phyloP scores from a whole-genome alignment of 2,888 invertebrate genomes.

The Muscina levida region DNA sequence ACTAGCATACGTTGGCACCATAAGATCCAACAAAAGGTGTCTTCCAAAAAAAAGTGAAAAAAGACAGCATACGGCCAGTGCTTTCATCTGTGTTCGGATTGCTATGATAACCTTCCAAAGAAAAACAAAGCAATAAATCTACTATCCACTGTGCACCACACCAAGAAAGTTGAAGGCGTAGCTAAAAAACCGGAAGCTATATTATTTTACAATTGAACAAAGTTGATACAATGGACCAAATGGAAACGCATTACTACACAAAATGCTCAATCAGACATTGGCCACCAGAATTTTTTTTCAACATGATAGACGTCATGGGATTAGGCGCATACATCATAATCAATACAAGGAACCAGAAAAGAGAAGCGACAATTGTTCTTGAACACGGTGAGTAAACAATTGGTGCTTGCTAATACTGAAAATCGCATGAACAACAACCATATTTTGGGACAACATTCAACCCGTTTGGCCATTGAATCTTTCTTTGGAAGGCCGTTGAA shows the following conservation, averaged over 20 bases:
- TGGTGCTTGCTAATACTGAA: constrained; percentile 39
- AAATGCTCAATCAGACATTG: constrained; percentile 11
- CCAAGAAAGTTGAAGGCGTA: neutral
- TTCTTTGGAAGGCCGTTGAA: constrained; percentile 3
- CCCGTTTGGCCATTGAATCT: neutral
- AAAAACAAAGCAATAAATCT: constrained; percentile 26
- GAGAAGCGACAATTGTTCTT: neutral
- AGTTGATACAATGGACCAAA: neutral
- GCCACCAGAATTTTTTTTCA: constrained; percentile 15
- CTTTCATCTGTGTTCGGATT: constrained; percentile 37
- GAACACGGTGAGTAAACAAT: constrained; percentile 15
- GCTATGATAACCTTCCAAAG: constrained; percentile 2
- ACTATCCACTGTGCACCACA: constrained; percentile 35
- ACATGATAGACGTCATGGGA: constrained; percentile 11
- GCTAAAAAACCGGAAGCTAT: constrained; percentile 7
- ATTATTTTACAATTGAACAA: constrained; percentile 22
- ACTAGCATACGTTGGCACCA: constrained; percentile 46
- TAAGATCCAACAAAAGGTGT: constrained; percentile 45
- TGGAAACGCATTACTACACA: constrained; percentile 8
- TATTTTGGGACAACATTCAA: constrained; percentile 10
- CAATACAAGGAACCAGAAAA: constrained; percentile 1
- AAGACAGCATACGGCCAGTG: constrained; percentile 23
- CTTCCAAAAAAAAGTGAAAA: constrained; percentile 50
- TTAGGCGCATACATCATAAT: neutral
- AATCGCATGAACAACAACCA: constrained; percentile 13